Evolutionary conservation across 2,797 vertebrate genomes (phyloP).

Genomic region (Decapterus maruadsi): DNA sequence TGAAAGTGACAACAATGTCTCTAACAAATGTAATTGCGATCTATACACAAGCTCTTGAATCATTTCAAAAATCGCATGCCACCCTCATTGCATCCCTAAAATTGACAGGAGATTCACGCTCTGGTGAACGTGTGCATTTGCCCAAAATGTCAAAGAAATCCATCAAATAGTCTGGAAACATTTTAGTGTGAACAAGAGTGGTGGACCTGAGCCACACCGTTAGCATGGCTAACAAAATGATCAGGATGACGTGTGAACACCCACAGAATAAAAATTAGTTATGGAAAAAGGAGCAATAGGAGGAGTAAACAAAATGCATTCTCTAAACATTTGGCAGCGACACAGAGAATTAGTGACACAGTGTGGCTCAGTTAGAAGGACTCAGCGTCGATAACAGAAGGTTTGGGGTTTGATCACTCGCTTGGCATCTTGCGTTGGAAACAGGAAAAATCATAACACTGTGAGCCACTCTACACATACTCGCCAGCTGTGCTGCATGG

Average conservation of each 20-base stretch:
- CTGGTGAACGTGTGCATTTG: background rate
- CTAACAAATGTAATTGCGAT: background rate
- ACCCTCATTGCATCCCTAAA: background rate
- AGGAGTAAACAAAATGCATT: constrained; percentile 37
- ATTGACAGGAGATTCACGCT: background rate
- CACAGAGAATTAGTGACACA: constrained; percentile 53
- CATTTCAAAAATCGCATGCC: background rate
- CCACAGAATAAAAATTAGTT: constrained; percentile 27
- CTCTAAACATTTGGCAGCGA: constrained; percentile 42
- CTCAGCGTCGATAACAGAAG: constrained; percentile 61
- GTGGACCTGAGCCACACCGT: background rate
- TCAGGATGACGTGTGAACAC: background rate
- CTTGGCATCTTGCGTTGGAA: constrained; percentile 41
- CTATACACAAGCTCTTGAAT: background rate
- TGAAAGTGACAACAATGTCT: background rate
- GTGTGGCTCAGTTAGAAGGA: constrained; percentile 66
- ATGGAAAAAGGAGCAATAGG: constrained; percentile 34
- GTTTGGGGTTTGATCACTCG: constrained; percentile 61
- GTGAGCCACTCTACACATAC: constrained; percentile 16
- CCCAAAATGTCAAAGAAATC: background rate
- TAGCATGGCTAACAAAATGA: background rate
- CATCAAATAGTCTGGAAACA: background rate
- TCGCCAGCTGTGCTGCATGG: constrained; percentile 53
- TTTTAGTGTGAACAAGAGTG: background rate
- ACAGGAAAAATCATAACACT: constrained; percentile 33